Conservation (phyloP, 53 echinoderm and acorn worm genomes). For the Crossaster papposus region DNA sequence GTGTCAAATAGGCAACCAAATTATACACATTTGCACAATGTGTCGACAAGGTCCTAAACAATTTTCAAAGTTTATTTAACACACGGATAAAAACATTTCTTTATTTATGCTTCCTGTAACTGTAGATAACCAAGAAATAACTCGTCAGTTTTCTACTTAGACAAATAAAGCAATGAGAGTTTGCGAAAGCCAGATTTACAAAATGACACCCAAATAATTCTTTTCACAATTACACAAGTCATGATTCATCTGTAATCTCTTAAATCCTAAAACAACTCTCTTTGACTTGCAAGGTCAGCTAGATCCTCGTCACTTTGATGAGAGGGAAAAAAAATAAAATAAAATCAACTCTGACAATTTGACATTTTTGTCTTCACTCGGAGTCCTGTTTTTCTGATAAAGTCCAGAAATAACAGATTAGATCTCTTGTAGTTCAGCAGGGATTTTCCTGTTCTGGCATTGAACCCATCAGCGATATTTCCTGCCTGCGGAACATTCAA, state of each 20-base stretch:
- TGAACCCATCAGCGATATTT: conserved; percentile 17
- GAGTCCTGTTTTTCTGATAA: not conserved
- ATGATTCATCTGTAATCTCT: conserved; percentile 2
- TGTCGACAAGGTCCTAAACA: too few relatives aligned
- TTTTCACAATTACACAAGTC: not conserved
- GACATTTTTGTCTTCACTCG: not conserved
- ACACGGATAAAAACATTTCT: too few relatives aligned
- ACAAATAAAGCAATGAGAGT: too few relatives aligned
- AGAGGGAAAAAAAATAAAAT: not conserved
- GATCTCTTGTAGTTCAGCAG: not conserved
- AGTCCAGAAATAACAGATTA: not conserved
- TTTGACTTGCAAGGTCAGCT: not conserved
- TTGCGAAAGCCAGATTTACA: not conserved
- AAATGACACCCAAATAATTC: not conserved
- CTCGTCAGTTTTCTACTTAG: too few relatives aligned
- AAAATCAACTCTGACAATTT: conserved; percentile 15
- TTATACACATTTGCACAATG: too few relatives aligned
- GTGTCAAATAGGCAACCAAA: too few relatives aligned
- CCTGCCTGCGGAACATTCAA: conserved; percentile 50
- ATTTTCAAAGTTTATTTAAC: too few relatives aligned
- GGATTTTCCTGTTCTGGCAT: conserved; percentile 18
- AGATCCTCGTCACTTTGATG: not conserved
- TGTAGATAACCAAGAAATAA: too few relatives aligned
- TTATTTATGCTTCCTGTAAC: too few relatives aligned
- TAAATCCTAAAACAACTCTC: not conserved